Evolutionary conservation across 2,113 vertebrate genomes (phyloP).

Genomic region (Pomatostomus ruficeps): DNA sequence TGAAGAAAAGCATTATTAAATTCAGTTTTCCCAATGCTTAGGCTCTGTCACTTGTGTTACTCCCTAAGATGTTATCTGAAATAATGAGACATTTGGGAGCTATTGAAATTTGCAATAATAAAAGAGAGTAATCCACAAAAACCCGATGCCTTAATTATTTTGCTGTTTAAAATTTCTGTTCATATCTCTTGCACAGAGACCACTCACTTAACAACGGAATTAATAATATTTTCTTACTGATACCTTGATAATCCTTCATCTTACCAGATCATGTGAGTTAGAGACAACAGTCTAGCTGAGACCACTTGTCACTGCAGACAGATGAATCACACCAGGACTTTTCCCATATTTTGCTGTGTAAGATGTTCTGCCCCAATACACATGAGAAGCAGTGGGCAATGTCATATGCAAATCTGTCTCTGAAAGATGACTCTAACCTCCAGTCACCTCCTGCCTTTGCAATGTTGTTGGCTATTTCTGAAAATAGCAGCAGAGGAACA

Average conservation of each 20-base stretch:
- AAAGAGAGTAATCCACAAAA: not conserved
- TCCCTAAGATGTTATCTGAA: conserved; percentile 53
- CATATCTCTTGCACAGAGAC: not conserved
- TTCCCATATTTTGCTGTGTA: not conserved
- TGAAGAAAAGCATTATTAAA: conserved; percentile 35
- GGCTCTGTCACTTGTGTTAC: conserved; percentile 28
- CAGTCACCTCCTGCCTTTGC: not conserved
- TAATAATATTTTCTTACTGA: not conserved
- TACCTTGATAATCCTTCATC: not conserved
- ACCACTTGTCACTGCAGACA: not conserved
- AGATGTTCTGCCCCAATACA: not conserved
- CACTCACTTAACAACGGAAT: not conserved
- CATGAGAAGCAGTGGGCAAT: not conserved
- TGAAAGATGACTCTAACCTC: not conserved
- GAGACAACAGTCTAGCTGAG: not conserved
- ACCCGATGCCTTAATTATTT: not conserved
- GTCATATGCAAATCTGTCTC: not conserved
- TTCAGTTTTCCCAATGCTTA: conserved; percentile 43
- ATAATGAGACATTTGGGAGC: conserved; percentile 58
- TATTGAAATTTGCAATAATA: conserved; percentile 44
- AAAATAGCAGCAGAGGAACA: not conserved
- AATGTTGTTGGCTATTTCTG: not conserved
- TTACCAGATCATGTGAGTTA: not conserved
- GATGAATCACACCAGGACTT: not conserved
- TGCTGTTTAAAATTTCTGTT: conserved; percentile 4